Evolutionary conservation across 2,797 vertebrate genomes (phyloP).

Genomic region (Myotis vivesi): DNA sequence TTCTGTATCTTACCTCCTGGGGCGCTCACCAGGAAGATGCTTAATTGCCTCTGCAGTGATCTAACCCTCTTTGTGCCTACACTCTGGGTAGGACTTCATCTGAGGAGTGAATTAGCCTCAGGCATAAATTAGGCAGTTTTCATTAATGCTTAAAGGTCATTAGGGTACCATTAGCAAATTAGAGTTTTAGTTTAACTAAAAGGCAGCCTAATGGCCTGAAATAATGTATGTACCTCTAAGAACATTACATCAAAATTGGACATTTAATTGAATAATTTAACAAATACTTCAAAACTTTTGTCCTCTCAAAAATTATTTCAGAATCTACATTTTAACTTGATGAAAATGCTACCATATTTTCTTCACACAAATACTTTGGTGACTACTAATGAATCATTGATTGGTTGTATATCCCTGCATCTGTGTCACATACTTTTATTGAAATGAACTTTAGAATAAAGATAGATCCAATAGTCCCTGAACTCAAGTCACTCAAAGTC

Average conservation of each 20-base stretch:
- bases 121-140: slow-evolving; percentile 32
- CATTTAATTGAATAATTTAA: slow-evolving; percentile 12
- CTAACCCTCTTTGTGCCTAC: not conserved
- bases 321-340: slow-evolving; percentile 8
- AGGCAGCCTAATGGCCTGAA: not conserved
- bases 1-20: not conserved
- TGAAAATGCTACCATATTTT: not conserved
- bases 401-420: not conserved
- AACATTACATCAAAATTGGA: slow-evolving; percentile 18
- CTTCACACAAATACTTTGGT: not conserved
- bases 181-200: slow-evolving; percentile 41
- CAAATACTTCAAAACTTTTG: not conserved
- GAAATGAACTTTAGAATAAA: slow-evolving; percentile 16
- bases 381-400: not conserved
- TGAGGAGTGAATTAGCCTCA: not conserved
- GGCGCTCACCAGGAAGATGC: not conserved
- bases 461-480: not conserved
- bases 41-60: not conserved
- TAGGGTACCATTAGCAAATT: slow-evolving; percentile 35
- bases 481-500: not conserved
- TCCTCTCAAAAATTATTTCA: slow-evolving; percentile 36
- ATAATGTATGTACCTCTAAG: not conserved
- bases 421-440: not conserved
- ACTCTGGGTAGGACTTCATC: not conserved
- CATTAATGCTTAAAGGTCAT: slow-evolving; percentile 11